Conservation (phyloP, 2,113 vertebrate species). For the Prietella phreatophila region DNA sequence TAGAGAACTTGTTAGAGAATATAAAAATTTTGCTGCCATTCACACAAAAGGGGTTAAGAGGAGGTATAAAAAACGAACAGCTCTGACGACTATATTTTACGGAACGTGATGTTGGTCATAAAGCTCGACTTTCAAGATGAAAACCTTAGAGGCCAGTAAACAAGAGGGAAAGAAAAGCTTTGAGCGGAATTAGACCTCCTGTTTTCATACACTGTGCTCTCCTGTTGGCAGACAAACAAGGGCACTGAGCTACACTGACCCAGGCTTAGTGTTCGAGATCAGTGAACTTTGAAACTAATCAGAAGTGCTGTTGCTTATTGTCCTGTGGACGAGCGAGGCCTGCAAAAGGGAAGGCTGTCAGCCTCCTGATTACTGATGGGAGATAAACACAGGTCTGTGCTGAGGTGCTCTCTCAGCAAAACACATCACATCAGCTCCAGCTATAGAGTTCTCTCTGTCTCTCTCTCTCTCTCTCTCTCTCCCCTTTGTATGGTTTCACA, state of each 20-base stretch:
- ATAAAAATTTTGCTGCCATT: slow-evolving; percentile 18
- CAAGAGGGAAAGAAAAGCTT: slow-evolving; percentile 41
- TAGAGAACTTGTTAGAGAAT: not conserved
- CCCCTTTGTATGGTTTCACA: slow-evolving; percentile 44
- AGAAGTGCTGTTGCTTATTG: slow-evolving; percentile 79
- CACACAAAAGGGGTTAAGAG: slow-evolving; percentile 26
- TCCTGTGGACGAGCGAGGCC: slow-evolving; percentile 72
- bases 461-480: slow-evolving; percentile 70
- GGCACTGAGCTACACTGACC: slow-evolving; percentile 67
- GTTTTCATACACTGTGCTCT: slow-evolving; percentile 67
- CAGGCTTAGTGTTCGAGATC: slow-evolving; percentile 75
- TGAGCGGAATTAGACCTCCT: slow-evolving; percentile 53
- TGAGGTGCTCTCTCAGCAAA: slow-evolving; percentile 67
- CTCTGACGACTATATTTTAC: slow-evolving; percentile 57
- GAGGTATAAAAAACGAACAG: slow-evolving; percentile 37
- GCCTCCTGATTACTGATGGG: slow-evolving; percentile 77
- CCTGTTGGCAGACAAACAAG: slow-evolving; percentile 72
- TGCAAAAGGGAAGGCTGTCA: slow-evolving; percentile 75
- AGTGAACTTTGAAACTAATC: slow-evolving; percentile 82
- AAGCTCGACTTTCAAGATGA: slow-evolving; percentile 50
- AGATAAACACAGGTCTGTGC: slow-evolving; percentile 76
- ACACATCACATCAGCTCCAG: slow-evolving; percentile 62
- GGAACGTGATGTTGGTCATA: slow-evolving; percentile 44
- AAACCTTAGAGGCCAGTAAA: slow-evolving; percentile 52
- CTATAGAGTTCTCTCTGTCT: slow-evolving; percentile 76